Conservation (phyloP, 2,113 vertebrate genomes). For the Microcebus lehilahytsara region DNA sequence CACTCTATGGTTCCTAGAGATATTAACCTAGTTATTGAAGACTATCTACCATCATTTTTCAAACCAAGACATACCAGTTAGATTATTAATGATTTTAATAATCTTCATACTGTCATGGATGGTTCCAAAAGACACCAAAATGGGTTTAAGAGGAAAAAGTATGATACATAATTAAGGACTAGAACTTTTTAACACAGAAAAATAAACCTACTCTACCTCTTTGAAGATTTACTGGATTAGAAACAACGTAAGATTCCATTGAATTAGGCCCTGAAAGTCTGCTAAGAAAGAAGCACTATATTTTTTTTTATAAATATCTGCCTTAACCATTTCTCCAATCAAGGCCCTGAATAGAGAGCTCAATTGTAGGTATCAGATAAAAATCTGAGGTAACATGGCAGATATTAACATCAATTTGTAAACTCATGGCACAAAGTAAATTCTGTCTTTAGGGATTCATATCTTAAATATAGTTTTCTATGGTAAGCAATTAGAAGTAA, state of each 20-base stretch:
- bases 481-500: constrained; percentile 40
- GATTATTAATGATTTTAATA: constrained; percentile 25
- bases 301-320: neutral
- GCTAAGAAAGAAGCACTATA: constrained; percentile 10
- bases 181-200: constrained; percentile 42
- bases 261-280: constrained; percentile 30
- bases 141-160: constrained; percentile 4
- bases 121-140: constrained; percentile 44
- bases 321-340: neutral
- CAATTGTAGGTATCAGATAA: neutral
- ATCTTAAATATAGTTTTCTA: constrained; percentile 35
- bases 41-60: neutral
- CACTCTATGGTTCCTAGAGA: neutral
- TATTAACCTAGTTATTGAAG: constrained; percentile 10
- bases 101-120: constrained; percentile 41
- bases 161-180: neutral
- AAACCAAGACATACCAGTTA: constrained; percentile 11
- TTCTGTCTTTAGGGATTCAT: neutral
- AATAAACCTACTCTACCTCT: neutral
- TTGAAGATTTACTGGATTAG: constrained; percentile 31
- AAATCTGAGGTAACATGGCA: neutral
- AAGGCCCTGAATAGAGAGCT: neutral
- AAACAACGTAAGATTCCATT: neutral
- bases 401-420: neutral
- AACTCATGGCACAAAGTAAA: constrained; percentile 12